Evolutionary conservation across 2,888 invertebrate genomes (phyloP).

Genomic region (Herminia tarsipennalis): DNA sequence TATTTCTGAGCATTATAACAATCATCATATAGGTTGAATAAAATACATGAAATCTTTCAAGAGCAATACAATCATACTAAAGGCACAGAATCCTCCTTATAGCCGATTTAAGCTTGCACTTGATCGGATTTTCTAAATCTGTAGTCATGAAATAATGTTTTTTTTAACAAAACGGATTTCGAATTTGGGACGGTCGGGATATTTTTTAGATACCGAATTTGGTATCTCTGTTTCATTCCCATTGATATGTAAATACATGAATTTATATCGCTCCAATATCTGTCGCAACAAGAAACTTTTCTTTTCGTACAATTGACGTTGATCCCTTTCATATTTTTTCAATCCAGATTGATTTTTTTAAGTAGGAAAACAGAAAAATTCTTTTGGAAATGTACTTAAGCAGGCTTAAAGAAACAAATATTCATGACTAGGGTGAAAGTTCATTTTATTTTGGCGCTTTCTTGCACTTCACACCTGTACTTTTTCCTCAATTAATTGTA

Average conservation of each 20-base stretch:
- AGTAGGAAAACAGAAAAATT: conserved; percentile 16
- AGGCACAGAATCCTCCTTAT: not conserved
- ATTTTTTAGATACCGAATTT: conserved; percentile 34
- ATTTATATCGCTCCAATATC: conserved; percentile 36
- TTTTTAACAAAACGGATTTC: conserved; percentile 16
- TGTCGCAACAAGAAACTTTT: conserved; percentile 34
- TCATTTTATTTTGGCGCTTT: conserved; percentile 8
- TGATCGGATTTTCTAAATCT: conserved; percentile 9
- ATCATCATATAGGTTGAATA: too few species aligned
- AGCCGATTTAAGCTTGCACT: conserved; percentile 1
- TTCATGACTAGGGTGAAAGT: conserved; percentile 9
- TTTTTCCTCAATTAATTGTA: not conserved
- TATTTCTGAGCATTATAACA: too few species aligned
- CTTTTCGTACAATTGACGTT: conserved; percentile 40
- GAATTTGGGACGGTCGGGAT: conserved; percentile 20
- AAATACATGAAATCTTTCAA: too few species aligned
- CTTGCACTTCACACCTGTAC: not conserved
- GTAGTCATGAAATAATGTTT: conserved; percentile 8
- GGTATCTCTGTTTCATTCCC: conserved; percentile 31
- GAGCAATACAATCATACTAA: not conserved
- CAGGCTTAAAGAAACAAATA: conserved; percentile 14
- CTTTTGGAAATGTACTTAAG: conserved; percentile 12
- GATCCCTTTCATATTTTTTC: conserved; percentile 42
- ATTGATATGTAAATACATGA: conserved; percentile 43
- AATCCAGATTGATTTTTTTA: conserved; percentile 34